A percentile compares a stretch with the other conserved stretches of the same genome.
Evolutionary conservation across 2,113 vertebrate species (phyloP).

Genomic region (Kryptolebias marmoratus): DNA sequence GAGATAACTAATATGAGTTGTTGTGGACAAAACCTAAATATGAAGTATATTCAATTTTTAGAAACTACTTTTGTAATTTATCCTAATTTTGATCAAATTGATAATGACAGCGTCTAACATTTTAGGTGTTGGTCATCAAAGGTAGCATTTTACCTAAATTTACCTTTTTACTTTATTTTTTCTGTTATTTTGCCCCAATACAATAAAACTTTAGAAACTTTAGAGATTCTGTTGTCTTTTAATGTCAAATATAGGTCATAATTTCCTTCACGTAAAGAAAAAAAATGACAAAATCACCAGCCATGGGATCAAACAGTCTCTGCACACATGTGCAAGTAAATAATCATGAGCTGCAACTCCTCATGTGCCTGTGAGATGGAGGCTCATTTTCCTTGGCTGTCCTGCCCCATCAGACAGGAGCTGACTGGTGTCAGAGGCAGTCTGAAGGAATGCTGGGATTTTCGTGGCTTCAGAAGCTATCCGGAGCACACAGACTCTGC

Average conservation of each 20-base stretch:
- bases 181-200: no score
- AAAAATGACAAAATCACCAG: no score
- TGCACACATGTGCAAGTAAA: not conserved
- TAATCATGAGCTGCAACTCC: conserved; percentile 6
- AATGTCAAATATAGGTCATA: not conserved
- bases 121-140: no score
- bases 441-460: conserved; percentile 90
- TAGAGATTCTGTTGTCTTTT: not conserved
- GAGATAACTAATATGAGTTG: no score
- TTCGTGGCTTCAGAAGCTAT: conserved; percentile 87
- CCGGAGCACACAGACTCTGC: conserved; percentile 78
- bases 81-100: no score
- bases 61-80: no score
- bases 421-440: conserved; percentile 88
- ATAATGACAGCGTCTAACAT: no score
- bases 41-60: no score
- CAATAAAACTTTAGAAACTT: no score
- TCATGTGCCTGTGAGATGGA: conserved; percentile 79
- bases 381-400: conserved; percentile 85
- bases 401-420: conserved; percentile 89
- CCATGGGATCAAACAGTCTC: not conserved
- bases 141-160: no score
- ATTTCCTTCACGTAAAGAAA: not conserved
- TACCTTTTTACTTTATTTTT: no score
- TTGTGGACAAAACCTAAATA: no score